Evolutionary conservation across 2,113 vertebrate species (phyloP), one percentile per base, ranked within the genome.

Genomic region (Antigone vipio): DNA sequence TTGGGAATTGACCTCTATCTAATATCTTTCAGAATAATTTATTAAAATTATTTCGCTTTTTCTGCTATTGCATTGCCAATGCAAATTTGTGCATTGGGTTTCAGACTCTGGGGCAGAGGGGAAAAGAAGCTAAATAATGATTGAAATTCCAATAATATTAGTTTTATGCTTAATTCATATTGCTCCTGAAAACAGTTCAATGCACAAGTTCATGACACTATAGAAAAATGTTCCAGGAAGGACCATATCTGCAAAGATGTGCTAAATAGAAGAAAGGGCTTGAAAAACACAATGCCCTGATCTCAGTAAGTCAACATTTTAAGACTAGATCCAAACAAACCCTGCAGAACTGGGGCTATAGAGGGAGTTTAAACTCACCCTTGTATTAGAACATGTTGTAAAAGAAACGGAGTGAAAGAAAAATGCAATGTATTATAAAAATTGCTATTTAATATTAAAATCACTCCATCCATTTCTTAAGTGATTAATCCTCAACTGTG

Each of bases 1-100:
- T 52, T 92, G 86, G 89, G 92, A 97, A 94, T 94, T 97, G 89
- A 93, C 95, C 80, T 93, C 95, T 92, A 78, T 60, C 80, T 92
- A 84, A 75, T 93, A 93, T 73, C 58, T 93, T 91, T 92, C 56
- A 93, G 80, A 89, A 95, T 92, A 92, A 93, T 95, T 95, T 95
- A 94, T 96, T 95, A 88, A 76, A 95, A 89, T 73, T 47, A n/a
- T 88, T 95, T 69, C 53, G 19, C 68, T 66, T 91, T 56, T 88
- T 66, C 59, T 3, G 4, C 24, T 78, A 30, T 69, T 86, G 42
- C 79, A 55, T 64, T 93, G 49, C 79, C 66, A 83, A 77, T 92
- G 79, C 72, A 92, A 86, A 96, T 92, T 45, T 81, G 56, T 84
- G 73, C 44, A 40, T 38, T 78, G 56, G 52, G 53, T 64, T 81